Evolutionary conservation across 2,888 invertebrate genomes (phyloP).

Genomic region (Drosophila robusta): DNA sequence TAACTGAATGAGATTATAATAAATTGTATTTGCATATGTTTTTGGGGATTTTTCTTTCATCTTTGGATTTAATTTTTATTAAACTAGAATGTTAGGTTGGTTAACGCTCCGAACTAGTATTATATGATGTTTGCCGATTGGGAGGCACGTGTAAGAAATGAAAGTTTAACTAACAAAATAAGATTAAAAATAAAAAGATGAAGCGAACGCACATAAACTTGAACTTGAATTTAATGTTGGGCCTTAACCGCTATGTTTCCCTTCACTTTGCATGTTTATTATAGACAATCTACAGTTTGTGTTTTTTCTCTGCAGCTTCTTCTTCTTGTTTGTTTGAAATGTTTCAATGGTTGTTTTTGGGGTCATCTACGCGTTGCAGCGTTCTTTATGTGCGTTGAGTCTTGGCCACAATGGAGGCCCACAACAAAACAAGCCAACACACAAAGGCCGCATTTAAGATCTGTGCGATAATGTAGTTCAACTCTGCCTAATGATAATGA

Average conservation of each 20-base stretch:
- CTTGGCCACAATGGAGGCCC: conserved; percentile 41
- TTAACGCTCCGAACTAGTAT: not conserved
- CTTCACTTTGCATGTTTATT: conserved; percentile 54
- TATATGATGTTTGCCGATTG: not conserved
- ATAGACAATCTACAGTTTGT: conserved; percentile 28
- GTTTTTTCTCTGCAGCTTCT: conserved; percentile 14
- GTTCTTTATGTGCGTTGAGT: conserved; percentile 41
- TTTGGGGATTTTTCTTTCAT: not conserved
- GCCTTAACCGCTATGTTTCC: conserved; percentile 56
- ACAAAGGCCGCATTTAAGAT: conserved; percentile 29
- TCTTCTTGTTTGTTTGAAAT: conserved; percentile 14
- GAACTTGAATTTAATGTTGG: conserved; percentile 67
- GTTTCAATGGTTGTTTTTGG: conserved; percentile 43
- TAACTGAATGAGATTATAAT: not conserved
- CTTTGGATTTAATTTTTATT: not conserved
- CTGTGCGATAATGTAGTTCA: conserved; percentile 55
- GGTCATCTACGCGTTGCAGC: conserved; percentile 51
- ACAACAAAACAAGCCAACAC: conserved; percentile 17
- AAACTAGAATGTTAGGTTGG: conserved; percentile 18
- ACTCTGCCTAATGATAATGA: conserved; percentile 49
- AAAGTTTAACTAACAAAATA: conserved; percentile 26
- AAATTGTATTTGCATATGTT: conserved; percentile 25
- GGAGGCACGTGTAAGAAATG: conserved; percentile 24
- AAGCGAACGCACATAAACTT: conserved; percentile 60
- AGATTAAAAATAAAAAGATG: conserved; percentile 8